A percentile compares a stretch with the other conserved stretches of the same genome.
These are phyloP conservation scores for Sebastes nivosus DNA, from an alignment of 2,797 vertebrate genomes.

Conservation along the genomic window DNA sequence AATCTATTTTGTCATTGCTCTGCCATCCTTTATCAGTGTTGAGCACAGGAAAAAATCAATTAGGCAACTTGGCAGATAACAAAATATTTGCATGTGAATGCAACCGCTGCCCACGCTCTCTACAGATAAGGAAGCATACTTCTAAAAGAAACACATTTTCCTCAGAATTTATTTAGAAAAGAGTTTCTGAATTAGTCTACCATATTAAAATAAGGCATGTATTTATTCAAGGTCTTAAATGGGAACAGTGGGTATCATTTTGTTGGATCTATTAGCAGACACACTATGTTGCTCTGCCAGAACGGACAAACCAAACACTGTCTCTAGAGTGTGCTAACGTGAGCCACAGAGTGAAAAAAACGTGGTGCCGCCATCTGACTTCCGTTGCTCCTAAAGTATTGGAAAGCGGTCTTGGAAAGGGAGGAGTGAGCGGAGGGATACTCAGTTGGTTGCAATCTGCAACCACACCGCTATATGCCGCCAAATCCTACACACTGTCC, in stretches of 20 bases:
- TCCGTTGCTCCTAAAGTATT: no score
- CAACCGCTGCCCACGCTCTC: not conserved
- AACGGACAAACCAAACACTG: no score
- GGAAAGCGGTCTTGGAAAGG: no score
- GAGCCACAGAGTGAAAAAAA: no score
- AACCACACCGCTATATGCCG: no score
- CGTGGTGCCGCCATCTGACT: no score
- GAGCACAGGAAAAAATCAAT: not conserved
- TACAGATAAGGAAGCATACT: not conserved
- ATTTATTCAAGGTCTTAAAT: not conserved
- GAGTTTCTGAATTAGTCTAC: not conserved
- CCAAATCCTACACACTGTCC: no score
- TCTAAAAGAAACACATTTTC: not conserved
- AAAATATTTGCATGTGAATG: constrained; percentile 22
- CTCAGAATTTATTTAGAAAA: not conserved
- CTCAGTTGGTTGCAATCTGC: no score
- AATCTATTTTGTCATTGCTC: not conserved
- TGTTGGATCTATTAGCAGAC: not conserved
- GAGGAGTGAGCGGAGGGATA: no score
- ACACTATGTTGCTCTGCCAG: no score
- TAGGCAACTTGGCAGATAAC: not conserved
- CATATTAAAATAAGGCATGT: not conserved
- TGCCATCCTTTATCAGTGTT: not conserved
- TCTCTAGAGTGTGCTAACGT: no score
- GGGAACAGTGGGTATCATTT: not conserved